Base-by-base conservation (phyloP, 2,797 vertebrate species). In the Phrynocephalus guinanensis region DNA sequence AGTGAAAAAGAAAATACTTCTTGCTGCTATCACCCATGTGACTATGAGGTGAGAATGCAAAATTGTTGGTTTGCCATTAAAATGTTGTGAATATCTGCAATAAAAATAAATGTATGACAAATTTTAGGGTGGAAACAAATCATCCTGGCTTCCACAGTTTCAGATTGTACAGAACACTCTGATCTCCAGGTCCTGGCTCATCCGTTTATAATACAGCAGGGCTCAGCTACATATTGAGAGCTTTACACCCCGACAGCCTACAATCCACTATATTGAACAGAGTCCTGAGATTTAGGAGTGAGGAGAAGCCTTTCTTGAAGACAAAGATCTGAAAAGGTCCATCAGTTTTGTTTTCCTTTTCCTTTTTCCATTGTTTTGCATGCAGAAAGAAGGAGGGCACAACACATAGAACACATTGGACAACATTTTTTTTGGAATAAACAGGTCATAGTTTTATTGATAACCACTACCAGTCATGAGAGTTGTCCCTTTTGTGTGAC, bases 41-140 rank as follows among this genome's bases (percentile, higher is more conserved):
- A 86, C 3, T 79, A 89, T 83, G 92, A 50, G n/a, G 81, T 4
- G 88, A 77, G 90, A 73, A n/a, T 86, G 38, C 48, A 90, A 90
- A 91, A 86, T 48, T 6, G 82, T 84, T 33, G 1, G 67, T 0
- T 68, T 1, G 24, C 33, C 52, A 60, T 86, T 82, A 85, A 67
- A 2, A 85, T 81, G 84, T 24, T 0, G 0, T 28, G 83, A 91
- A 33, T 85, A 67, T 7, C 15, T 91, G 52, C 56, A 52, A 30
- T 85, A 70, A 76, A 56, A 68, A 66, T 85, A 60, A 44, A 22
- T 73, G 24, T 33, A 18, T 63, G 84, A n/a, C 60, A 38, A 63
- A 86, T 3, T 1, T 68, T n/a, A n/a, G 68, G 22, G 66, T 72
- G 68, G 67, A 80, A 79, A 78, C 16, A 63, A 44, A 79, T 15